These are phyloP conservation scores for Agrochola lychnidis DNA, from an alignment of 2,888 invertebrate species.

Conservation along the genomic window DNA sequence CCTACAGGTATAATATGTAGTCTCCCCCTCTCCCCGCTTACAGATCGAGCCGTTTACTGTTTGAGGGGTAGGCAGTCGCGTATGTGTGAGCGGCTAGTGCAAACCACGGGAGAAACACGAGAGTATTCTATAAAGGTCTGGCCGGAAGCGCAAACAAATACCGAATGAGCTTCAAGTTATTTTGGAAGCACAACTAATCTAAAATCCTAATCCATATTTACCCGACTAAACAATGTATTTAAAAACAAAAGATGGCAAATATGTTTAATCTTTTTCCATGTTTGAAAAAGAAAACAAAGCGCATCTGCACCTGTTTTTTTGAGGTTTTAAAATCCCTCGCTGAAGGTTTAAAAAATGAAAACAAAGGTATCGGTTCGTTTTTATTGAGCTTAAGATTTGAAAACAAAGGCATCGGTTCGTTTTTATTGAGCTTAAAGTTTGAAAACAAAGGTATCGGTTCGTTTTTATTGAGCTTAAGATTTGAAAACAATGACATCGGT, in stretches of 20 bases:
- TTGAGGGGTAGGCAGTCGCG: no score
- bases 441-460: neutral
- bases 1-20: no score
- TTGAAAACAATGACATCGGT: neutral
- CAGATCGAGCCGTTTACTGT: no score
- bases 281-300: neutral
- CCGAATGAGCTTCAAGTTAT: constrained; percentile 9
- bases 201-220: neutral
- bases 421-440: no score
- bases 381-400: neutral
- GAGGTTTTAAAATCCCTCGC: neutral
- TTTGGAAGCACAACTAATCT: neutral
- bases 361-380: neutral
- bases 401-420: neutral
- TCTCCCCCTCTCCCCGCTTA: no score
- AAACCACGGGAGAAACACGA: neutral
- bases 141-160: neutral
- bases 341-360: neutral
- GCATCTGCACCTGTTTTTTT: neutral
- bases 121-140: constrained; percentile 7
- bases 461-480: neutral
- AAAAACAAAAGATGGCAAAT: neutral
- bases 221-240: neutral
- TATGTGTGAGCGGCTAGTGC: no score
- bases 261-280: neutral